These are phyloP conservation scores for Sialis lutaria DNA, from an alignment of 2,888 invertebrate species.

Conservation along the genomic window DNA sequence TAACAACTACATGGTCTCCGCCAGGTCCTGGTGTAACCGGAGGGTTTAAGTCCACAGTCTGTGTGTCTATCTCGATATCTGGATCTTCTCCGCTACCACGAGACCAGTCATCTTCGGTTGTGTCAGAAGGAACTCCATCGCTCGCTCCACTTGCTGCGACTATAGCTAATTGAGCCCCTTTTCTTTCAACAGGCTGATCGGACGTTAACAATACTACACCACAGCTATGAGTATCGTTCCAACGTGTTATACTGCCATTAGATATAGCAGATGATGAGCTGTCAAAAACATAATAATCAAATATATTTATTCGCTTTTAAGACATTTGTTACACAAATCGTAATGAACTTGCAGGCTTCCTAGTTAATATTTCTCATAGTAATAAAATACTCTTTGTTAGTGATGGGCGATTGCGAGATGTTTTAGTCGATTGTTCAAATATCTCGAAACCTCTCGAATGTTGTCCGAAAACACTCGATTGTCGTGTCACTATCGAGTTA, in stretches of 20 bases:
- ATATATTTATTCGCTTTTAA: too few relatives aligned
- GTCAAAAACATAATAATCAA: slow-evolving; percentile 1
- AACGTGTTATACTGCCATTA: slow-evolving; percentile 15
- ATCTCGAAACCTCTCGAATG: too few relatives aligned
- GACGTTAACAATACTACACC: slow-evolving; percentile 17
- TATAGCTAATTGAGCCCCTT: slow-evolving; percentile 10
- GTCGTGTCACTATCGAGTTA: too few relatives aligned
- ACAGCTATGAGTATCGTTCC: slow-evolving; percentile 17
- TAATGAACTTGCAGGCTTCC: too few relatives aligned
- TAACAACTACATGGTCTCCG: slow-evolving; percentile 24
- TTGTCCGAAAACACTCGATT: too few relatives aligned
- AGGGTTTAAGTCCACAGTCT: slow-evolving; percentile 9
- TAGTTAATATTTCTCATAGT: too few relatives aligned
- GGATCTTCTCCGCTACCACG: slow-evolving; percentile 51
- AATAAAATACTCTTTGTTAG: too few relatives aligned
- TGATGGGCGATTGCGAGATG: too few relatives aligned
- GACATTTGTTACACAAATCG: too few relatives aligned
- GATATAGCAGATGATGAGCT: slow-evolving; percentile 24
- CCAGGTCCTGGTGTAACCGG: slow-evolving; percentile 7
- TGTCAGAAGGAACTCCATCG: slow-evolving; percentile 38
- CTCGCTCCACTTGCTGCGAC: slow-evolving; percentile 28
- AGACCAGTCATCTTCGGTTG: slow-evolving; percentile 56
- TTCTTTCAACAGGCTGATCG: slow-evolving; percentile 7
- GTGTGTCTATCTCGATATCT: slow-evolving; percentile 36
- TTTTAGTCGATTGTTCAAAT: too few relatives aligned